Evolutionary conservation across 2,888 invertebrate genomes (phyloP), one percentile per base, ranked within the genome.

Genomic region (Lasius platythorax): DNA sequence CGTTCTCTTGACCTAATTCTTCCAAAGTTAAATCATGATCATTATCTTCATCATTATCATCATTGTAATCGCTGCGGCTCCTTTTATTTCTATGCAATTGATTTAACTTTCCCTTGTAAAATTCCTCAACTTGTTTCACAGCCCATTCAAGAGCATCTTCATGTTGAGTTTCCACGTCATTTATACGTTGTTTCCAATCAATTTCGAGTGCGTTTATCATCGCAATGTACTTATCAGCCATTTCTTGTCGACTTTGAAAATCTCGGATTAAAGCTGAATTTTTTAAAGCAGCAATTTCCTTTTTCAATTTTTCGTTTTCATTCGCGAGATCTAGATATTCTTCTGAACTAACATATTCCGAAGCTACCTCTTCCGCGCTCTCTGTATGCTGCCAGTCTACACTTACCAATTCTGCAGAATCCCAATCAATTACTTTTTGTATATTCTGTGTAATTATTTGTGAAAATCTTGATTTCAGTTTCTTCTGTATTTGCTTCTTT

Each of bases 371-470:
- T 6, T 87, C 86, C 1, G 85, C 83, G 5, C 76, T 82, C 30
- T 72, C 84, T 11, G 86, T 81, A 12, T 72, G 53, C 8, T 81
- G 82, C 79, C 85, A 87, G 2, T 91, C 89, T 66, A 70, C 74
- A 63, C 37, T 87, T 75, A 87, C 83, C 53, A 91, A 68, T 68
- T 87, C 86, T 11, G 76, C 89, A 3, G 90, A 88, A 63, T 95
- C 94, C 95, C 95, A 95, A 85, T 95, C 92, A 2, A 92, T 93
- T 8, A 86, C 87, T 6, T 90, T 93, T 84, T 92, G 93, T 5
- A 89, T 88, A 64, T 92, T 94, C 40, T 93, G 93, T 3, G 90
- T 88, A 58, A 94, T 93, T 28, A 93, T 88, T 78, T 92, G 92
- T 0, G 95, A 95, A 75, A 95, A 95, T 79, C 94, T 91, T 1